Conservation (phyloP, 2,113 vertebrate genomes). For the Irena cyanogastra region DNA sequence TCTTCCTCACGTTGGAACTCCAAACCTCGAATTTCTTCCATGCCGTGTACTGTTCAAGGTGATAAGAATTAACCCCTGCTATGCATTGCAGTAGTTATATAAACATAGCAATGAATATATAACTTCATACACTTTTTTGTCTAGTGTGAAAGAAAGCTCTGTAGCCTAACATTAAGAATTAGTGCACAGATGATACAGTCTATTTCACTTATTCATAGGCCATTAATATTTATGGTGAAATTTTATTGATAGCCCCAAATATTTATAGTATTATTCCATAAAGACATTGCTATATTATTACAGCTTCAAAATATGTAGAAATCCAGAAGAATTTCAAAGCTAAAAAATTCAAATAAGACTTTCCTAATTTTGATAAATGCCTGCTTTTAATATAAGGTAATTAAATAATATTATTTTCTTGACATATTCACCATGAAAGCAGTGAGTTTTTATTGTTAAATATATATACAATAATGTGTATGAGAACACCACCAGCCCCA, state of each 20-base stretch:
- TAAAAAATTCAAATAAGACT: neutral
- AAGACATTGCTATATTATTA: neutral
- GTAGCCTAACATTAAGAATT: neutral
- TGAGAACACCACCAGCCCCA: neutral
- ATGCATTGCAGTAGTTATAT: neutral
- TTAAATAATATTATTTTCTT: neutral
- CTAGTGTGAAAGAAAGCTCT: neutral
- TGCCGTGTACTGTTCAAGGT: neutral
- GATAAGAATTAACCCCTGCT: neutral
- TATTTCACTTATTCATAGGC: neutral
- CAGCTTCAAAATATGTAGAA: neutral
- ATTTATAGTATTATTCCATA: neutral
- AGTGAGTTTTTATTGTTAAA: neutral
- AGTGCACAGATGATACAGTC: neutral
- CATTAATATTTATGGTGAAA: neutral
- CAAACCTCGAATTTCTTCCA: neutral
- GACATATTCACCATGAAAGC: neutral
- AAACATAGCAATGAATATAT: neutral
- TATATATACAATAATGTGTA: neutral
- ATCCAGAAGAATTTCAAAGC: neutral
- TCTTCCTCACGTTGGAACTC: neutral
- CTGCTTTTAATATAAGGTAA: neutral
- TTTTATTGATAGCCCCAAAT: neutral
- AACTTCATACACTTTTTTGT: neutral
- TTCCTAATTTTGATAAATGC: neutral